Conservation (phyloP, 2,113 vertebrate genomes). For the Ia io region DNA sequence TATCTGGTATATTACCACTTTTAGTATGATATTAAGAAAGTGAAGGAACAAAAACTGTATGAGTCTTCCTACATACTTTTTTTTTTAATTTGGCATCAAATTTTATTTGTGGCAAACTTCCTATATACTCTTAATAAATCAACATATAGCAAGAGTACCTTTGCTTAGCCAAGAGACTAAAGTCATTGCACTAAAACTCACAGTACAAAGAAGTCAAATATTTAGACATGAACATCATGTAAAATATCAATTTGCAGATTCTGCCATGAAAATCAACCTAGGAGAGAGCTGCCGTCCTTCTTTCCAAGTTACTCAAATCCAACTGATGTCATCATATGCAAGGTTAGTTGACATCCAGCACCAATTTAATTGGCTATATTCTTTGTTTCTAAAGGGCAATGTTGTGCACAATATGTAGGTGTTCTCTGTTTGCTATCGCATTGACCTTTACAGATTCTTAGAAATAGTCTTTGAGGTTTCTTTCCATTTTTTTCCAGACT, state of each 20-base stretch:
- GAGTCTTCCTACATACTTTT: neutral
- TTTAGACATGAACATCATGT: neutral
- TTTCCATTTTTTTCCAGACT: constrained; percentile 16
- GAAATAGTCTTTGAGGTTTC: constrained; percentile 49
- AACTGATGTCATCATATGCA: constrained; percentile 28
- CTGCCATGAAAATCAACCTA: neutral
- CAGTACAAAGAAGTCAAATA: constrained; percentile 11
- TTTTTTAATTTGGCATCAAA: too few species aligned
- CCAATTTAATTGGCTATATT: constrained; percentile 62
- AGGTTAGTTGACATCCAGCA: constrained; percentile 15
- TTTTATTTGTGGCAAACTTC: neutral
- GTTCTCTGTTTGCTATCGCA: constrained; percentile 26
- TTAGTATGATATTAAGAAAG: neutral
- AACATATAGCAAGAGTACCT: neutral
- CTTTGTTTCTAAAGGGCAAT: constrained; percentile 63
- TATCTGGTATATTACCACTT: neutral
- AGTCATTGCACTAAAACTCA: neutral
- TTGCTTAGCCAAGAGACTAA: neutral
- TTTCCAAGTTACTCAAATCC: constrained; percentile 24
- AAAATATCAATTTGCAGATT: neutral
- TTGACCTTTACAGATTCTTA: constrained; percentile 61
- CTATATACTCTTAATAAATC: neutral
- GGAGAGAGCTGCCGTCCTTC: neutral
- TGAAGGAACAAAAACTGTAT: neutral
- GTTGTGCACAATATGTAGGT: neutral